Evolutionary conservation across 2,113 vertebrate genomes (phyloP), one percentile per base, ranked within the genome.

Genomic region (Crocuta crocuta): DNA sequence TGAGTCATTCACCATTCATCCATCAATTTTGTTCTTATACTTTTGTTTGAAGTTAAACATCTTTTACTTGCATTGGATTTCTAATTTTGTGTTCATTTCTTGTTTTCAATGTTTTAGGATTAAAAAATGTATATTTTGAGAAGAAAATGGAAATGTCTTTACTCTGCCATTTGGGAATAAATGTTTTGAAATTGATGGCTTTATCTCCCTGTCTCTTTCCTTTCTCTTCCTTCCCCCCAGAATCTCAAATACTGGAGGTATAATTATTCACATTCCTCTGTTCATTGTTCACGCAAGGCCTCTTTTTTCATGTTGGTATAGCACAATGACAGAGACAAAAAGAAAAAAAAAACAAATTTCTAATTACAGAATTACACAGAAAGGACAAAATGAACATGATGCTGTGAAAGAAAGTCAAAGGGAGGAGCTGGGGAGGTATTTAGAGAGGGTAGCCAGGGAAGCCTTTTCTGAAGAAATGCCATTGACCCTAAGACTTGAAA

Each of bases 401-500:
- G 13, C 43, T 53, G 9, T 53, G 55, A 28, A 35, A 39, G 50
- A 55, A 17, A 48, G 48, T 39, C 23, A 79, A 31, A 12, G 26
- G 1, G 50, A 24, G 8, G 33, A 28, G 35, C 2, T 70, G 39
- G 63, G 53, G 35, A 35, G 6, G 26, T 58, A 48, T 61, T 89
- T 91, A 84, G 91, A 71, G 33, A 87, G 63, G 21, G 39, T 13
- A 50, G 63, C 39, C 31, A 84, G 71, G 68, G n/a, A 71, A 61
- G 84, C 4, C 5, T 33, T 78, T 85, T 80, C 74, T 89, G 58
- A 76, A 80, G 74, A 93, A 76, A 76, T 76, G 89, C 78, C 91
- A 39, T 81, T 70, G 88, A 87, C 9, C 2, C 84, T 76, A 53
- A 80, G 65, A 61, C 96, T 94, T 84, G 80, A 88, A 92, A 96